These are phyloP conservation scores for Ennomos quercinarius DNA, from an alignment of 2,888 invertebrate genomes.

Conservation along the genomic window DNA sequence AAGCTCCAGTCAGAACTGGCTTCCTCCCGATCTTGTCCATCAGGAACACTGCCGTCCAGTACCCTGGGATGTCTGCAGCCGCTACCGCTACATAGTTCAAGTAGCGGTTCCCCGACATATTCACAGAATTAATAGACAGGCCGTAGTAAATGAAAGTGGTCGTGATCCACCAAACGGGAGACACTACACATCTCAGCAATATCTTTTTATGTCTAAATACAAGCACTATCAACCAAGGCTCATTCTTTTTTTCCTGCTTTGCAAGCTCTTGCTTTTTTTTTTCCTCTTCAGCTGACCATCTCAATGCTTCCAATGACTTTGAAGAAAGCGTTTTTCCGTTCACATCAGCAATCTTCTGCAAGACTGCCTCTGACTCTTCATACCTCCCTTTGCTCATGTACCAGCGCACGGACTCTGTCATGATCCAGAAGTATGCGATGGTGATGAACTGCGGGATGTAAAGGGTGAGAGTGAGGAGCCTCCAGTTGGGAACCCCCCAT, in stretches of 20 bases:
- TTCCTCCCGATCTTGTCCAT: slow-evolving; percentile 86
- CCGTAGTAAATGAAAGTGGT: slow-evolving; percentile 88
- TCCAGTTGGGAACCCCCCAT: slow-evolving; percentile 89
- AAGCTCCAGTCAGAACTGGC: slow-evolving; percentile 82
- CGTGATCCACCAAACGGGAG: slow-evolving; percentile 86
- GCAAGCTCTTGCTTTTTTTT: slow-evolving; percentile 48
- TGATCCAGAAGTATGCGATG: slow-evolving; percentile 87
- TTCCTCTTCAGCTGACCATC: slow-evolving; percentile 57
- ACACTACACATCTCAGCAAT: slow-evolving; percentile 56
- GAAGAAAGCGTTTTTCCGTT: slow-evolving; percentile 78
- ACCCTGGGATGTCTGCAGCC: slow-evolving; percentile 88
- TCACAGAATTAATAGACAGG: slow-evolving; percentile 86
- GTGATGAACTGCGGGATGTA: slow-evolving; percentile 89
- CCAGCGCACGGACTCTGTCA: slow-evolving; percentile 92
- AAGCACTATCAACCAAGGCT: slow-evolving; percentile 64
- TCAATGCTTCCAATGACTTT: slow-evolving; percentile 60
- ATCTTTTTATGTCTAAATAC: slow-evolving; percentile 63
- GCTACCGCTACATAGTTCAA: slow-evolving; percentile 87
- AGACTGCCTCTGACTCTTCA: slow-evolving; percentile 86
- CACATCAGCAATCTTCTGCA: slow-evolving; percentile 86
- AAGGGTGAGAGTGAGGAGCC: slow-evolving; percentile 86
- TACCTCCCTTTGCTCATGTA: slow-evolving; percentile 88
- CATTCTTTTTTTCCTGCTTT: slow-evolving; percentile 43
- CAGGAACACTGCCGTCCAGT: slow-evolving; percentile 83
- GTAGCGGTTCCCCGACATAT: slow-evolving; percentile 87